Evolutionary conservation across 2,113 vertebrate species (phyloP).

Genomic region (Recurvirostra avosetta): DNA sequence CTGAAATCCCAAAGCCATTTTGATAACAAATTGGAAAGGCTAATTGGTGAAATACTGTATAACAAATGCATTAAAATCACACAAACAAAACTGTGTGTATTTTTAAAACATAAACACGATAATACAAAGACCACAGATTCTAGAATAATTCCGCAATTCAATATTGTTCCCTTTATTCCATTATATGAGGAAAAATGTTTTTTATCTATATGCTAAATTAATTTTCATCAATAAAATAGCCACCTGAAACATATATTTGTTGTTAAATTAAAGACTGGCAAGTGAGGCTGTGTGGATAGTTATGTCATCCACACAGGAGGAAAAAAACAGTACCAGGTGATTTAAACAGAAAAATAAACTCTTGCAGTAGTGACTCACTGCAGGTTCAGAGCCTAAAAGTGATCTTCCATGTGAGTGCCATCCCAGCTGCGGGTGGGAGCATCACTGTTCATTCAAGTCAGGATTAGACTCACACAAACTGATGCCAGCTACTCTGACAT

Average conservation of each 20-base stretch:
- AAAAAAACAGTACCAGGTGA: neutral
- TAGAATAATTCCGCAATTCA: neutral
- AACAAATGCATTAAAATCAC: neutral
- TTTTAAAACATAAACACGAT: neutral
- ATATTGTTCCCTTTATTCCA: accelerated
- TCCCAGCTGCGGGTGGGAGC: neutral
- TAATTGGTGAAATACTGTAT: neutral
- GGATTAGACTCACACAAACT: neutral
- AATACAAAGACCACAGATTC: neutral
- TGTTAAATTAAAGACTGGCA: neutral
- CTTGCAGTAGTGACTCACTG: accelerated
- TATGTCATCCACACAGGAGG: neutral
- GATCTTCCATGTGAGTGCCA: neutral
- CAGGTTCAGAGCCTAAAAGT: neutral
- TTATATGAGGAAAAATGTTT: neutral
- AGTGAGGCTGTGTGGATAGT: neutral
- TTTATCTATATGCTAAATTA: neutral
- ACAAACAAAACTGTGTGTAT: neutral
- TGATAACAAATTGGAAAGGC: neutral
- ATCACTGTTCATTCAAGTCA: neutral
- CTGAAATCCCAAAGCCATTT: neutral
- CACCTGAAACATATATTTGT: neutral
- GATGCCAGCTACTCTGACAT: neutral
- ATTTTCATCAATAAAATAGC: neutral
- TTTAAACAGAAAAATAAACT: neutral